Percentiles rank a stretch among this genome's conserved stretches.
Conservation (phyloP, 2,113 vertebrate genomes). For the Amia ocellicauda region DNA sequence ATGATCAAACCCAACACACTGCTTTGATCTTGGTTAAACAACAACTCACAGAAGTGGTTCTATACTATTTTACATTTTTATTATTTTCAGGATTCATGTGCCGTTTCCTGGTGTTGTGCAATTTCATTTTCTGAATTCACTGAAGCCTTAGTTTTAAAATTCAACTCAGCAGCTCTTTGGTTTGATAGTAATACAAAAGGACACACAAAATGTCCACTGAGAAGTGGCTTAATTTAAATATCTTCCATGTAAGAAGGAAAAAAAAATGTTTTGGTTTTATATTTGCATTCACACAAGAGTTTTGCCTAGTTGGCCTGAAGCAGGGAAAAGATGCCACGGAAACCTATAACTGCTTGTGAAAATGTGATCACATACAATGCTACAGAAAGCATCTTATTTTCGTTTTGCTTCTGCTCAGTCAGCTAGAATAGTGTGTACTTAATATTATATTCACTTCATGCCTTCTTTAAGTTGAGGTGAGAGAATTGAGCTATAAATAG, state of each 20-base stretch:
- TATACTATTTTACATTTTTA: too few relatives aligned
- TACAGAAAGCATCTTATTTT: not conserved
- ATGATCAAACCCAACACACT: too few relatives aligned
- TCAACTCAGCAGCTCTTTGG: too few relatives aligned
- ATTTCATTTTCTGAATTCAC: too few relatives aligned
- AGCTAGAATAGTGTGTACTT: slow-evolving; percentile 38
- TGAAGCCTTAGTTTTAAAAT: too few relatives aligned
- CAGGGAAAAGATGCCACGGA: not conserved
- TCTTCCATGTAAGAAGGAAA: not conserved
- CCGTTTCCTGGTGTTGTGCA: too few relatives aligned
- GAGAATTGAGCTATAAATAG: slow-evolving; percentile 74
- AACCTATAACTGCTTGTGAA: slow-evolving; percentile 4
- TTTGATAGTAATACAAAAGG: too few relatives aligned
- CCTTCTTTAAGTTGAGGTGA: slow-evolving; percentile 59
- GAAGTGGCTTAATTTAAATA: too few relatives aligned
- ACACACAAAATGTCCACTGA: too few relatives aligned
- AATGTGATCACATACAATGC: not conserved
- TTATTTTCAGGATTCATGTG: too few relatives aligned
- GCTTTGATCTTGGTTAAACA: too few relatives aligned
- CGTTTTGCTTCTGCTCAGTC: slow-evolving; percentile 24
- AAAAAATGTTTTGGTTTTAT: not conserved
- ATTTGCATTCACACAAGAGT: not conserved
- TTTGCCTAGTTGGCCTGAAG: not conserved
- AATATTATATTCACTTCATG: slow-evolving; percentile 63
- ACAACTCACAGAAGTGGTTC: too few relatives aligned